Evolutionary conservation across 2,888 invertebrate genomes (phyloP).

Genomic region (Microchrysa polita): DNA sequence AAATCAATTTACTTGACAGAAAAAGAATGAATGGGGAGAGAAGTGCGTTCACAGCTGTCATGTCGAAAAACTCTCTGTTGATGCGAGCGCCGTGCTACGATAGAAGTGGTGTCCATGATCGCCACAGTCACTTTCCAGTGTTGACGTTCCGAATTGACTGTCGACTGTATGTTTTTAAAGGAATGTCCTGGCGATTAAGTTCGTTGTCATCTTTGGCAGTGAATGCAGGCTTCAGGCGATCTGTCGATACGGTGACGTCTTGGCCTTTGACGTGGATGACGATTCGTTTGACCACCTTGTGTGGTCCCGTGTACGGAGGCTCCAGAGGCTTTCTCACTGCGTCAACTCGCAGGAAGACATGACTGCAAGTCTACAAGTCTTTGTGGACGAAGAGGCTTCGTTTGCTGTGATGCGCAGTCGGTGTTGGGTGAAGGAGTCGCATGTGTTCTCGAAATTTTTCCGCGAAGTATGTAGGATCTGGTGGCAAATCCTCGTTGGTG

Average conservation of each 20-base stretch:
- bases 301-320: constrained; percentile 54
- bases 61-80: no score
- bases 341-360: constrained; percentile 47
- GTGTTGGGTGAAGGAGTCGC: constrained; percentile 45
- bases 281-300: constrained; percentile 47
- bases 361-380: constrained; percentile 43
- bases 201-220: constrained; percentile 13
- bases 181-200: no score
- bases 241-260: constrained; percentile 24
- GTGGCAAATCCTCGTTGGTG: constrained; percentile 45
- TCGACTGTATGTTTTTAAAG: no score
- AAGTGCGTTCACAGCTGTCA: no score
- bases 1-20: no score
- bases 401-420: constrained; percentile 44
- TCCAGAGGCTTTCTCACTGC: constrained; percentile 45
- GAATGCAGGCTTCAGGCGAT: constrained; percentile 44
- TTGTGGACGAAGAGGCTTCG: constrained; percentile 42
- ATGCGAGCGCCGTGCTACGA: neutral
- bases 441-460: constrained; percentile 46
- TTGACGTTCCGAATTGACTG: neutral
- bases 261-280: constrained; percentile 27
- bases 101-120: neutral
- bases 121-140: neutral
- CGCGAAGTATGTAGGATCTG: constrained; percentile 37
- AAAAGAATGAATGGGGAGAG: no score